Evolutionary conservation across 2,113 vertebrate genomes (phyloP), one percentile per base, ranked within the genome.

Genomic region (Carlito syrichta): DNA sequence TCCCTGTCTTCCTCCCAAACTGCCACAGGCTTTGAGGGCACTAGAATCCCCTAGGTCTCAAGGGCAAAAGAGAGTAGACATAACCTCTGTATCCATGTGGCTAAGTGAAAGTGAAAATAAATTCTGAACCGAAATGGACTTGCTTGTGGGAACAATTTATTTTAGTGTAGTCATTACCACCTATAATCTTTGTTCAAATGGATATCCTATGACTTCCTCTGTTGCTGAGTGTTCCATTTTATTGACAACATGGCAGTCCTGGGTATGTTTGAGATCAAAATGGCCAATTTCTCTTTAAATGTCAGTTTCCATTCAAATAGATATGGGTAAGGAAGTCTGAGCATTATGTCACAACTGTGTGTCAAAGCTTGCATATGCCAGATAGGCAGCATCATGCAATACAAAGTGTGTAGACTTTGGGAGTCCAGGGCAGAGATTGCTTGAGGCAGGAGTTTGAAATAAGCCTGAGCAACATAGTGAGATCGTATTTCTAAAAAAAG

Each of bases 331-430:
- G 48, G 35, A 50, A 30, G 23, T 32, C 38, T 77, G 43, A 56
- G 10, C 35, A 0, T 20, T 6, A 4, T 23, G 22, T 43, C n/a
- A 12, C 23, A 13, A 19, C 2, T 11, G 1, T 5, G 54, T 38
- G 4, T 2, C 27, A 30, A 45, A 13, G 19, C 48, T 43, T 40
- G 27, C 4, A 16, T 27, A 8, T 63, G 7, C 58, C 2, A 3
- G 1, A 6, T 6, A 14, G 12, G 14, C 5, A 69, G 22, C 58
- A 11, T n/a, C 3, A 8, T 5, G 30, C 16, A 32, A 56, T n/a
- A n/a, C n/a, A n/a, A n/a, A n/a, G n/a, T n/a, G n/a, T n/a, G n/a
- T n/a, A n/a, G n/a, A n/a, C n/a, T n/a, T n/a, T n/a, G n/a, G n/a
- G n/a, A n/a, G n/a, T n/a, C n/a, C n/a, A n/a, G n/a, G n/a, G n/a